Evolutionary conservation across 1,140 invertebrate genomes (phyloP).

Genomic region (Megathymus violae): DNA sequence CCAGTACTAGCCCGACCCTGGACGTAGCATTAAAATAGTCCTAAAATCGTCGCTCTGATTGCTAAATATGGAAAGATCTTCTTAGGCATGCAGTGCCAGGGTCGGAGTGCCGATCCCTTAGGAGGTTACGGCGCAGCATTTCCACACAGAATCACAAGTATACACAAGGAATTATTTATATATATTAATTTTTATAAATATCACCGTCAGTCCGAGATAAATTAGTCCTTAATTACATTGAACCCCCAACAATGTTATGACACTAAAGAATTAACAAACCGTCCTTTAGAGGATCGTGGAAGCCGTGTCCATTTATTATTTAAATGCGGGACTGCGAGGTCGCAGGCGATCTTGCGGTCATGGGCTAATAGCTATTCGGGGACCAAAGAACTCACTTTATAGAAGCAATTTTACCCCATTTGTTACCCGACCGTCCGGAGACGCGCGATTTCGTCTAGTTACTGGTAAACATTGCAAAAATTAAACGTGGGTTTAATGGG

Average conservation of each 20-base stretch:
- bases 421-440: conserved; percentile 56
- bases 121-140: no score
- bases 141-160: no score
- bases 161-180: no score
- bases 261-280: conserved; percentile 45
- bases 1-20: no score
- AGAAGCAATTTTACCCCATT: conserved; percentile 68
- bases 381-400: conserved; percentile 70
- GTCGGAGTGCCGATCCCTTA: no score
- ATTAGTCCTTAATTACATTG: neutral
- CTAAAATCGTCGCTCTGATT: no score
- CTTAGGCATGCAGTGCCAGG: no score
- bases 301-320: conserved; percentile 63
- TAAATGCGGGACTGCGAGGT: conserved; percentile 51
- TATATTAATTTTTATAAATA: no score
- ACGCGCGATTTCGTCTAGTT: conserved; percentile 54
- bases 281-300: conserved; percentile 44
- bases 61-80: no score
- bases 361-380: conserved; percentile 69
- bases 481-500: conserved; percentile 28
- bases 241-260: conserved; percentile 22
- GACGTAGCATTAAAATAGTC: no score
- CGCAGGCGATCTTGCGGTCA: conserved; percentile 48
- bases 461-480: conserved; percentile 40
- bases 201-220: neutral